These are phyloP conservation scores for Microplitis deprimator DNA, from an alignment of 2,888 invertebrate genomes.

Conservation along the genomic window DNA sequence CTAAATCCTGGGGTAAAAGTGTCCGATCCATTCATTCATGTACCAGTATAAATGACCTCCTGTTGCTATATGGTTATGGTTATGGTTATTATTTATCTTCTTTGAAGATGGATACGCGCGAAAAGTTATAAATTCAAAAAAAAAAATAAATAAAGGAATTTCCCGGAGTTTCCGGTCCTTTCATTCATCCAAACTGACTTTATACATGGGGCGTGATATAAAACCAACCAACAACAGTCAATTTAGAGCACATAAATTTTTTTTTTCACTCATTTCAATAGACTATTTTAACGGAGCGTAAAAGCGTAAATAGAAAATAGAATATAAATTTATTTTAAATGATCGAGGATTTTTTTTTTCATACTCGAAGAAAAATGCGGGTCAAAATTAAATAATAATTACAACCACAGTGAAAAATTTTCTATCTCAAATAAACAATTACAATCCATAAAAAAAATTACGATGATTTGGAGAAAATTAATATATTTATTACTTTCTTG, in stretches of 20 bases:
- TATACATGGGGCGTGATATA: background rate
- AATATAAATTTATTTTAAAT: conserved; percentile 1
- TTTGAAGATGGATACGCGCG: conserved; percentile 25
- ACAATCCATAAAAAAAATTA: no score
- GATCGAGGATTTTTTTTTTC: background rate
- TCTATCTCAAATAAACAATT: no score
- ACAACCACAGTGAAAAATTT: no score
- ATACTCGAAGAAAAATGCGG: no score
- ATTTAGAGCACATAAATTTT: background rate
- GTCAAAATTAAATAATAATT: no score
- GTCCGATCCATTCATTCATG: conserved; percentile 31
- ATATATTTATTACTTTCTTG: no score
- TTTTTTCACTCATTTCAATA: no score
- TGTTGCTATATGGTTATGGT: conserved; percentile 15
- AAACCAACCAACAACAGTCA: background rate
- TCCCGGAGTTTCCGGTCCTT: conserved; percentile 39
- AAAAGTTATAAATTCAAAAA: no score
- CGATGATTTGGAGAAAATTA: no score
- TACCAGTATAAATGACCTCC: conserved; percentile 27
- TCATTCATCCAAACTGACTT: conserved; percentile 14
- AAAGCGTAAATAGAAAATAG: no score
- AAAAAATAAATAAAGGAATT: background rate
- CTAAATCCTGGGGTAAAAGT: conserved; percentile 14
- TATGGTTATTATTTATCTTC: background rate
- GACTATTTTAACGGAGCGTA: no score